Percentiles rank a stretch among this genome's conserved stretches.
phyloP scores from a whole-genome alignment of 2,888 invertebrate species.

The Hedychridium roseum region DNA sequence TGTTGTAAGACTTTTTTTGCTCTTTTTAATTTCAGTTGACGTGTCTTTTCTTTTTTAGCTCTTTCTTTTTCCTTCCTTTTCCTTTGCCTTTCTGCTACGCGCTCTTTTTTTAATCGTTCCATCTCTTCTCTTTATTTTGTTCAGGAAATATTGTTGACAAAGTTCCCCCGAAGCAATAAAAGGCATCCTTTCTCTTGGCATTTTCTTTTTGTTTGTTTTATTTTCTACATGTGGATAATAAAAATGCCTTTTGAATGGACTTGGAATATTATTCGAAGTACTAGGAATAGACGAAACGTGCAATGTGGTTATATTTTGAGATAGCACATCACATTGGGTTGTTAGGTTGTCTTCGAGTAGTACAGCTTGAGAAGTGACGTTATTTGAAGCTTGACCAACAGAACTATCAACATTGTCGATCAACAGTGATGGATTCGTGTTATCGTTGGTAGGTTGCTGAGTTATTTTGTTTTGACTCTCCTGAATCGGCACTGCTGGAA shows the following conservation, averaged over 20 bases:
- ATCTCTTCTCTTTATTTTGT: slow-evolving; percentile 20
- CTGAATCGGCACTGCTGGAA: slow-evolving; percentile 5
- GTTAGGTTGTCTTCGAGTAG: not conserved
- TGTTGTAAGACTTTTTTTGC: slow-evolving; percentile 6
- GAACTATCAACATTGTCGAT: slow-evolving; percentile 5
- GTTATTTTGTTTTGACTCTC: slow-evolving; percentile 3
- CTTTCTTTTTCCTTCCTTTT: slow-evolving; percentile 14
- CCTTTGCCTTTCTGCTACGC: slow-evolving; percentile 21
- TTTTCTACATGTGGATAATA: slow-evolving; percentile 24
- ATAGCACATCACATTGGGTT: not conserved
- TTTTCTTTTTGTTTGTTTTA: slow-evolving; percentile 18
- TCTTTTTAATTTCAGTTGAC: slow-evolving; percentile 6
- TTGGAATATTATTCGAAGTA: slow-evolving; percentile 19
- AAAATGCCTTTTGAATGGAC: slow-evolving; percentile 28
- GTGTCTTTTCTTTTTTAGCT: slow-evolving; percentile 8
- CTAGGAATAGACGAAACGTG: slow-evolving; percentile 1
- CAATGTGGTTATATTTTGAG: not conserved
- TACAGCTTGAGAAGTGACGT: slow-evolving; percentile 4
- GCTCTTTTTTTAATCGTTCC: slow-evolving; percentile 27
- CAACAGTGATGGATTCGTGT: slow-evolving; percentile 8
- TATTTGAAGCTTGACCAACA: slow-evolving; percentile 4
- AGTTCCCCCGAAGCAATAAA: slow-evolving; percentile 26
- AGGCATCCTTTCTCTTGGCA: slow-evolving; percentile 27
- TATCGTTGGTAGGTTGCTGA: slow-evolving; percentile 7
- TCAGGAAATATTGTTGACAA: slow-evolving; percentile 29